A percentile compares a stretch with the other conserved stretches of the same genome.
Evolutionary conservation across 2,888 invertebrate genomes (phyloP).

Genomic region (Drosophila nr. perissopoda): DNA sequence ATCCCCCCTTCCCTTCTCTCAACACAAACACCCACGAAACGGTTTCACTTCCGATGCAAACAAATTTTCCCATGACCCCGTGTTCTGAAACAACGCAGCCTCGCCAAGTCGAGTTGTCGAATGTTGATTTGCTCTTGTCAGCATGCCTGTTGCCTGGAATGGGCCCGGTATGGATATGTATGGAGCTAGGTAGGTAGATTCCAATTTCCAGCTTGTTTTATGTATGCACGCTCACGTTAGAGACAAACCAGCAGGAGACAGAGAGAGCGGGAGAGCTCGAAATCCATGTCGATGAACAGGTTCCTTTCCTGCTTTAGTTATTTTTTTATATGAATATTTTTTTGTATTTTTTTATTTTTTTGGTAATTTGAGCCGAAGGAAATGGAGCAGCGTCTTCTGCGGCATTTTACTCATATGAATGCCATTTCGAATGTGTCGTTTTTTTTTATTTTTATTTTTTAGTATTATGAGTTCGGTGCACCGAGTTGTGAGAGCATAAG

Average conservation of each 20-base stretch:
- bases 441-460: conserved; percentile 38
- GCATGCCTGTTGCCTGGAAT: conserved; percentile 34
- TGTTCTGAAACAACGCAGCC: conserved; percentile 11
- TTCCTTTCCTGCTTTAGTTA: conserved; percentile 68
- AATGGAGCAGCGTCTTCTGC: conserved; percentile 59
- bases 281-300: conserved; percentile 63
- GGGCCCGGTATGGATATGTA: conserved; percentile 10
- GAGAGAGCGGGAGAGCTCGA: conserved; percentile 15
- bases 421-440: conserved; percentile 59
- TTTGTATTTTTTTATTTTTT: conserved; percentile 27
- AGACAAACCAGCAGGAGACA: conserved; percentile 21
- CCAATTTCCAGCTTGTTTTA: conserved; percentile 53
- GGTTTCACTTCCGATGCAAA: conserved; percentile 75
- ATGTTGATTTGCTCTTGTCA: conserved; percentile 70
- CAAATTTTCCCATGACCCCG: conserved; percentile 74
- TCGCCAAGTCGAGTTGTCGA: conserved; percentile 36
- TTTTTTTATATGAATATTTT: conserved; percentile 1
- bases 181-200: conserved; percentile 28
- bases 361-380: conserved; percentile 72
- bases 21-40: conserved; percentile 39
- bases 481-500: conserved; percentile 39
- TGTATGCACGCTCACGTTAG: conserved; percentile 57
- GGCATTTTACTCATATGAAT: conserved; percentile 65
- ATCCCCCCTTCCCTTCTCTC: background rate
- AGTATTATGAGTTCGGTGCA: conserved; percentile 68